Evolutionary conservation across 2,797 vertebrate genomes (phyloP).

Genomic region (Acanthiza pusilla): DNA sequence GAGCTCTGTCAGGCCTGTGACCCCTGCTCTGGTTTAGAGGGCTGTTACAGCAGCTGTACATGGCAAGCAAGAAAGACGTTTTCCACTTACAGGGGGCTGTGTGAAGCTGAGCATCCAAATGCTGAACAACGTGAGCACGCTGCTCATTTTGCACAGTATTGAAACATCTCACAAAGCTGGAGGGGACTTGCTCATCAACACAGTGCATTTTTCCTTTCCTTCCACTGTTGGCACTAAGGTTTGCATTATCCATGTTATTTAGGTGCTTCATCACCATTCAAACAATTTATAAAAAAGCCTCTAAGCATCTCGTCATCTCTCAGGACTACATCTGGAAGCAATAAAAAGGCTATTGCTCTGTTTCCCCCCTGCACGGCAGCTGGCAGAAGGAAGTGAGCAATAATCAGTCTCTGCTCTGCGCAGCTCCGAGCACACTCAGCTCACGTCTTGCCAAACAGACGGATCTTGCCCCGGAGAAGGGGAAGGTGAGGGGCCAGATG

Average conservation of each 20-base stretch:
- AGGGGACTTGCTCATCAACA: not conserved
- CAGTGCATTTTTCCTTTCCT: not conserved
- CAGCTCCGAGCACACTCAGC: not conserved
- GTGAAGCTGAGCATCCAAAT: not conserved
- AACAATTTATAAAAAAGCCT: not conserved
- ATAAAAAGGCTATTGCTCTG: not conserved
- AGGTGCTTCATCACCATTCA: not conserved
- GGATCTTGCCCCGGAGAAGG: not conserved
- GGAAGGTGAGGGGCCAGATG: not conserved
- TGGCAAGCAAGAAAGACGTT: not conserved
- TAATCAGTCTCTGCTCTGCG: not conserved
- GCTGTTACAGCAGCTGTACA: not conserved
- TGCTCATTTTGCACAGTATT: not conserved
- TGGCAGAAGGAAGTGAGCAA: not conserved
- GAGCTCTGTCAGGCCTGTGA: not conserved
- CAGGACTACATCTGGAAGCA: not conserved
- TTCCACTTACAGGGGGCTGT: not conserved
- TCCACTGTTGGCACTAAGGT: not conserved
- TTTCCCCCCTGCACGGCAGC: rapidly evolving
- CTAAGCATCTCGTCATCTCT: not conserved
- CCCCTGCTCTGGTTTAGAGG: not conserved
- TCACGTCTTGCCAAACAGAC: not conserved
- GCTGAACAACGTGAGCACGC: rapidly evolving
- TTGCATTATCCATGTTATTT: not conserved
- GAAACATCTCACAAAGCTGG: not conserved